Percentiles rank a stretch among this genome's conserved stretches.
Evolutionary conservation across 2,888 invertebrate species (phyloP).

Genomic region (Diaphora mendica): DNA sequence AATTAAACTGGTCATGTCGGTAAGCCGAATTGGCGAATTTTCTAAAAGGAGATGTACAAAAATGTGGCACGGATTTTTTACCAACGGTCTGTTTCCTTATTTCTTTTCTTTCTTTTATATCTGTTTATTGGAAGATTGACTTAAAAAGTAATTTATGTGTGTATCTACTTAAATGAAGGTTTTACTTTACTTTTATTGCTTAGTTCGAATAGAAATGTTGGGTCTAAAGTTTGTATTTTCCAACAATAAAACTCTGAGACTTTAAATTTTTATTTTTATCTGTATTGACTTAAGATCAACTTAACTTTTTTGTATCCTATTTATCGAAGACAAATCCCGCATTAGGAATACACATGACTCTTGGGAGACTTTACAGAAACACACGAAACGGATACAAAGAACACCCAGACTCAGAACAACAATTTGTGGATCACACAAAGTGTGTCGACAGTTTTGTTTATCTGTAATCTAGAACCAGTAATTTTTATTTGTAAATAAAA

Average conservation of each 20-base stretch:
- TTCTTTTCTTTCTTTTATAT: slow-evolving; percentile 73
- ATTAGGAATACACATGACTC: too few relatives aligned
- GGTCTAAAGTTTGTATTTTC: background rate
- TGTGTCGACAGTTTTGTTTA: too few relatives aligned
- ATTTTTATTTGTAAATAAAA: too few relatives aligned
- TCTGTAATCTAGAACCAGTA: too few relatives aligned
- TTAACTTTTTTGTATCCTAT: too few relatives aligned
- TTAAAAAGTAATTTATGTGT: slow-evolving; percentile 77
- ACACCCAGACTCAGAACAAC: too few relatives aligned
- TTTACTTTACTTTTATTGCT: slow-evolving; percentile 38
- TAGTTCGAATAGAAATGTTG: background rate
- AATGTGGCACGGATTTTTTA: slow-evolving; percentile 71
- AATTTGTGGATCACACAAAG: too few relatives aligned
- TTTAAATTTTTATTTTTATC: background rate
- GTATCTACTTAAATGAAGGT: slow-evolving; percentile 56
- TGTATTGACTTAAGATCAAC: background rate
- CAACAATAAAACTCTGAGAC: background rate
- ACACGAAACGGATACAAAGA: too few relatives aligned
- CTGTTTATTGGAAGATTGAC: slow-evolving; percentile 76
- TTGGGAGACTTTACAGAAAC: too few relatives aligned
- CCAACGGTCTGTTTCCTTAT: slow-evolving; percentile 74
- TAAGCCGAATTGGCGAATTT: slow-evolving; percentile 71
- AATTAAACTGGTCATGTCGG: slow-evolving; percentile 56
- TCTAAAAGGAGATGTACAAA: slow-evolving; percentile 67
- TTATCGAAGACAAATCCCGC: too few relatives aligned